Base-by-base conservation (phyloP, 2,888 invertebrate species). In the Arctia plantaginis region DNA sequence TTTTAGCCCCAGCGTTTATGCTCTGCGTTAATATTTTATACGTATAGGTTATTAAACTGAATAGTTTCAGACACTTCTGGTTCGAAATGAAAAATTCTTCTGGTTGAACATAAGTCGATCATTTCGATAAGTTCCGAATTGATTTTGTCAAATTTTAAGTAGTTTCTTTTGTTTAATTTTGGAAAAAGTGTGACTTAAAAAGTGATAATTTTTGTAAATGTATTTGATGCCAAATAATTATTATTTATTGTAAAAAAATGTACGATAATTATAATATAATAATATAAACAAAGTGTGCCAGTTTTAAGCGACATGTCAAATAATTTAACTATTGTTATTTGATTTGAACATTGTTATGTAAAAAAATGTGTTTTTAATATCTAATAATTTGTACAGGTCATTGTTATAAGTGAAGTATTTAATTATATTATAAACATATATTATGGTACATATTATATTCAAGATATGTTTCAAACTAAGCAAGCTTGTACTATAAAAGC, bases 141-240 rank as follows among this genome's bases (percentile, higher is more conserved):
- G 62, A 62, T 30, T 62, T 18, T 62, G n/a, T 62, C 7, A 30
- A 62, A 62, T 10, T 55, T 3, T n/a, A 27, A 59, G 1, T 7
- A 30, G 1, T 2, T 30, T 30, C 7, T 8, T 62, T 30, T 30
- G 27, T n/a, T 27, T 27, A 30, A 30, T 30, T 27, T 51, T 72
- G 65, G 47, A 35, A 18, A 72, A 72, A 70, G 65, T 69, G 51
- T 59, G 41, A 68, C 64, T 71, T 27, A 51, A 71, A 75, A 74
- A 71, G 77, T 79, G 80, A 84, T 85, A 76, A 73, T 69, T 75
- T 82, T 73, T 80, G 77, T 81, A 80, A 67, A 78, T 80, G 65
- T 83, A 84, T 90, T 91, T 86, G 94, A 95, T 94, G 93, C 94
- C 94, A 95, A 94, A 94, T 93, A 92, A 85, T 87, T 85, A 88